These are phyloP conservation scores for Alexandromys fortis DNA, from an alignment of 2,113 vertebrate species.

Conservation along the genomic window DNA sequence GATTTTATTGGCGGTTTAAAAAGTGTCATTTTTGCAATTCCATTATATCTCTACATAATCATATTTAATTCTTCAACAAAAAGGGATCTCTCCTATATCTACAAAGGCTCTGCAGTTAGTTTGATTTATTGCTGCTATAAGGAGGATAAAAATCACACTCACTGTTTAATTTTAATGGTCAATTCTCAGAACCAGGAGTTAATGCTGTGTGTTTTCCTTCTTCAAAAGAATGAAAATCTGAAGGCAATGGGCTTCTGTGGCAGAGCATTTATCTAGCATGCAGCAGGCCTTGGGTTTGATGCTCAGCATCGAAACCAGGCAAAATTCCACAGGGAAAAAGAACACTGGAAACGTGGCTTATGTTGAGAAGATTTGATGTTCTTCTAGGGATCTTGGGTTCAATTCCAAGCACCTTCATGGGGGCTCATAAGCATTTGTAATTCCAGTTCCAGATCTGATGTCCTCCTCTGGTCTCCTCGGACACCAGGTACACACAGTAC, in stretches of 20 bases:
- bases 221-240: neutral
- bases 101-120: neutral
- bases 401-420: neutral
- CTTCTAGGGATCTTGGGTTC: neutral
- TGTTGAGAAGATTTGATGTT: neutral
- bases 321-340: neutral
- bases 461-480: neutral
- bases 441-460: neutral
- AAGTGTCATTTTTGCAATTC: neutral
- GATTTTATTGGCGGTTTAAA: neutral
- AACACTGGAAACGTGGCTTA: neutral
- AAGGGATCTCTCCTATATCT: neutral
- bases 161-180: neutral
- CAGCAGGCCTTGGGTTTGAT: neutral
- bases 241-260: neutral
- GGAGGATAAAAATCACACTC: neutral
- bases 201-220: neutral
- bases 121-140: neutral
- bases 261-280: neutral
- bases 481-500: neutral
- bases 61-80: neutral
- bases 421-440: neutral
- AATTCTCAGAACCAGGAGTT: conserved; percentile 22
- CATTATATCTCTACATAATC: neutral
- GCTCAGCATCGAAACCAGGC: neutral